Percentiles rank a stretch among this genome's conserved stretches.
Conservation (phyloP, 2,888 invertebrate species). For the Nematopogon swammerdamellus region DNA sequence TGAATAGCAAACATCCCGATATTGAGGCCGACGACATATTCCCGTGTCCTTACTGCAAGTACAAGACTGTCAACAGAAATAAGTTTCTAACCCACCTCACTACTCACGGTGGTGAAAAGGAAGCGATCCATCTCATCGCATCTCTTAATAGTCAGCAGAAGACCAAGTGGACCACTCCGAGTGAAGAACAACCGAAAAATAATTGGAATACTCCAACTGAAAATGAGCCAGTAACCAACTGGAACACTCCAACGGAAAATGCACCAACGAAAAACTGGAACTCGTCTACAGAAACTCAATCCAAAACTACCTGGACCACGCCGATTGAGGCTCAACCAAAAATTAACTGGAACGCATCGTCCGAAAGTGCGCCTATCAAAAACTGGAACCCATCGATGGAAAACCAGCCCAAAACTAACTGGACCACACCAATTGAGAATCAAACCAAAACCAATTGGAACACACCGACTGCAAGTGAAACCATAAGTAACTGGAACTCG, state of each 20-base stretch:
- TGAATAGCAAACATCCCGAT: slow-evolving; percentile 76
- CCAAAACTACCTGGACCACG: not conserved
- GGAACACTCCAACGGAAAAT: not conserved
- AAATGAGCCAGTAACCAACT: not conserved
- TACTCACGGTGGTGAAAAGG: slow-evolving; percentile 44
- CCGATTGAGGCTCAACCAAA: not conserved
- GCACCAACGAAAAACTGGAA: not conserved
- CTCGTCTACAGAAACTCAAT: not conserved
- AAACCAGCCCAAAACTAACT: not conserved
- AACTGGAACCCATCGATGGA: not conserved
- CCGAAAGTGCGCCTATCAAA: not conserved
- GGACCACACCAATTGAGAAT: not conserved
- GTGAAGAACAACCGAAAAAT: slow-evolving; percentile 9
- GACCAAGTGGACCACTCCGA: slow-evolving; percentile 45
- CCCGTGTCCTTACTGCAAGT: slow-evolving; percentile 59
- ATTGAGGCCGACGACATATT: slow-evolving; percentile 60
- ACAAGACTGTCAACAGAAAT: slow-evolving; percentile 62
- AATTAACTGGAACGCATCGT: not conserved
- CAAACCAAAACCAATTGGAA: not conserved
- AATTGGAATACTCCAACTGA: too few species aligned
- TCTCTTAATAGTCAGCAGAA: slow-evolving; percentile 22
- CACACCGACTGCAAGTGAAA: not conserved
- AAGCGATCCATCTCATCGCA: slow-evolving; percentile 16
- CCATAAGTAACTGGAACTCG: not conserved
- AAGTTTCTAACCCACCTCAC: slow-evolving; percentile 56